phyloP scores from a whole-genome alignment of 2,888 invertebrate genomes.

The Tortricodes alternella region DNA sequence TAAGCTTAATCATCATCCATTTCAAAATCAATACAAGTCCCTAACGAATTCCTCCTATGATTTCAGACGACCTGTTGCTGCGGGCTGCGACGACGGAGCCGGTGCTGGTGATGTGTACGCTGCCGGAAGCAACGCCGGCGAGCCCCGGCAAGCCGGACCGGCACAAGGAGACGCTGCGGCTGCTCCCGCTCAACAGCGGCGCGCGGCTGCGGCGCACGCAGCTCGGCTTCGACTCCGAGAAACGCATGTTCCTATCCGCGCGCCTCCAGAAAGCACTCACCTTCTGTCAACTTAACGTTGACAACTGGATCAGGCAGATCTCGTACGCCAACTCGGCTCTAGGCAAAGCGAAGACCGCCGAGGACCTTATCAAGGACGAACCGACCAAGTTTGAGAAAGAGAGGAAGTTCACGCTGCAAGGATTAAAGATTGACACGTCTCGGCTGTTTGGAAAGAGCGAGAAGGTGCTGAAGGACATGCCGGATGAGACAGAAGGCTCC shows the following conservation, averaged over 20 bases:
- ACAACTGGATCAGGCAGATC: conserved; percentile 85
- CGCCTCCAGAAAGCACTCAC: conserved; percentile 85
- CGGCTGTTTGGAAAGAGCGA: conserved; percentile 78
- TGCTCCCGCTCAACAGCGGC: conserved; percentile 69
- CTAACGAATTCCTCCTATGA: conserved; percentile 20
- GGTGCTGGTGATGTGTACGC: conserved; percentile 85
- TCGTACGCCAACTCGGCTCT: conserved; percentile 73
- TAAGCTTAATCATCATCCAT: not conserved
- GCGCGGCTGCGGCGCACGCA: conserved; percentile 79
- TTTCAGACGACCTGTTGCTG: conserved; percentile 81
- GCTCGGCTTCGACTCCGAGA: conserved; percentile 84
- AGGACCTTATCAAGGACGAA: conserved; percentile 81
- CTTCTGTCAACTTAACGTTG: conserved; percentile 85
- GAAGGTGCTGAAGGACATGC: conserved; percentile 77
- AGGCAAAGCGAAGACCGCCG: conserved; percentile 74
- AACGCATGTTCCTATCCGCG: conserved; percentile 84
- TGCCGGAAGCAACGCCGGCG: conserved; percentile 78
- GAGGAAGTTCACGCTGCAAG: conserved; percentile 77
- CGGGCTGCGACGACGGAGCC: conserved; percentile 85
- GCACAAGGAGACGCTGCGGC: conserved; percentile 79
- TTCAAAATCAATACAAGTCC: too few relatives aligned
- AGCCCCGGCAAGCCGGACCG: conserved; percentile 79
- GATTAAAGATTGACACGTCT: conserved; percentile 76
- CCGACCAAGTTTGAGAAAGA: conserved; percentile 79
- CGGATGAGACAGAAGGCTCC: conserved; percentile 85